Conservation (phyloP, 2,797 vertebrate genomes). For the Mallotus villosus region DNA sequence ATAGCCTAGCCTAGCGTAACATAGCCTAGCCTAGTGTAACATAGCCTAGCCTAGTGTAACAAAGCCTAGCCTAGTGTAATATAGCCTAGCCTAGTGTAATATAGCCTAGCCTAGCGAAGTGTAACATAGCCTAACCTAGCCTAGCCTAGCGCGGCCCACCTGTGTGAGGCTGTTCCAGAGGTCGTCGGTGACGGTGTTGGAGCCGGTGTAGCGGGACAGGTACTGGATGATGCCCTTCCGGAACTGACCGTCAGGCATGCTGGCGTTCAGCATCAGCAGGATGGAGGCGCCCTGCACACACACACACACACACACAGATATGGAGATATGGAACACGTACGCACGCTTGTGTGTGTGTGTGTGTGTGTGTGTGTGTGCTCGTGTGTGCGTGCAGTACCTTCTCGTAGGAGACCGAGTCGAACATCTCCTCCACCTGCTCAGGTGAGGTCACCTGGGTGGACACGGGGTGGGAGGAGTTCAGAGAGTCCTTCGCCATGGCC, state of each 20-base stretch:
- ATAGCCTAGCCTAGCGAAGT: not conserved
- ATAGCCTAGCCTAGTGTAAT: not conserved
- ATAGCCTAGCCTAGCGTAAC: no score
- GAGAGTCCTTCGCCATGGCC: slow-evolving; percentile 86
- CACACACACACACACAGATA: slow-evolving; percentile 3
- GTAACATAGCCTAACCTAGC: no score
- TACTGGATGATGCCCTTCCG: slow-evolving; percentile 84
- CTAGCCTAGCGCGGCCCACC: slow-evolving; percentile 65
- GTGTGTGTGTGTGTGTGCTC: not conserved
- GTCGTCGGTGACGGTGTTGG: slow-evolving; percentile 81
- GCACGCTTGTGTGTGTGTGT: not conserved
- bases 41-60: not conserved
- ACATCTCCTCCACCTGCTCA: slow-evolving; percentile 94
- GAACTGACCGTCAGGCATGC: slow-evolving; percentile 81
- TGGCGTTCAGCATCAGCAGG: slow-evolving; percentile 89
- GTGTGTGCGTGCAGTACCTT: slow-evolving; percentile 77
- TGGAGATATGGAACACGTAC: not conserved
- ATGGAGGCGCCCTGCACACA: slow-evolving; percentile 86
- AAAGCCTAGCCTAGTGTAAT: not conserved
- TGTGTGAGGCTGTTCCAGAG: slow-evolving; percentile 91
- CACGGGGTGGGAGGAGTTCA: slow-evolving; percentile 89
- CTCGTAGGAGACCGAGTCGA: slow-evolving; percentile 91
- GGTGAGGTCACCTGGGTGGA: slow-evolving; percentile 81
- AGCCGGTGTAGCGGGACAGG: slow-evolving; percentile 76
- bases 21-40: not conserved